phyloP scores from a whole-genome alignment of 2,888 invertebrate species.

The Belgica antarctica region DNA sequence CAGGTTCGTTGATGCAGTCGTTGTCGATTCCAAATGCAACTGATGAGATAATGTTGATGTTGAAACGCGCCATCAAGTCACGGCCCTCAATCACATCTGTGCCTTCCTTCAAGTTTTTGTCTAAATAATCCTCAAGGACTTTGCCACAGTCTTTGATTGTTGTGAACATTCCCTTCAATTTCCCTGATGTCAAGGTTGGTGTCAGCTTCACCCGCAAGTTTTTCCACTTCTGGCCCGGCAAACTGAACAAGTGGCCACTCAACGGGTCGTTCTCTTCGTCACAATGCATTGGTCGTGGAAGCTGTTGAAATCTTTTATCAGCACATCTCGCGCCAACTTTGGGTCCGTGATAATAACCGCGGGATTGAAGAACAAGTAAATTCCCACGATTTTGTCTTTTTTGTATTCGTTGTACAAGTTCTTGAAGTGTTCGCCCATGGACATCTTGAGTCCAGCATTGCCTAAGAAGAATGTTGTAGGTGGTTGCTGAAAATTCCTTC shows the following conservation, averaged over 20 bases:
- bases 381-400: no score
- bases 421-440: no score
- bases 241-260: constrained; percentile 59
- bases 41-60: constrained; percentile 57
- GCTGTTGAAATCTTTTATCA: no score
- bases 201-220: constrained; percentile 60
- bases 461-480: no score
- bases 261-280: constrained; percentile 60
- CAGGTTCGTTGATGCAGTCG: constrained; percentile 47
- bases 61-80: constrained; percentile 54
- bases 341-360: no score
- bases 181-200: constrained; percentile 62
- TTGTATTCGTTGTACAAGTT: no score
- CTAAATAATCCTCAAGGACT: constrained; percentile 55
- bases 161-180: constrained; percentile 61
- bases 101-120: constrained; percentile 49
- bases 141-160: constrained; percentile 58
- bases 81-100: constrained; percentile 52
- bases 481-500: no score
- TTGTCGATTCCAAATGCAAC: constrained; percentile 57
- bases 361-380: no score
- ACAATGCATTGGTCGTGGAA: constrained; percentile 54
- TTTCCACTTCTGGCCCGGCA: constrained; percentile 61
- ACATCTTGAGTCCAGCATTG: no score
- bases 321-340: no score